These are phyloP conservation scores for Neogobius melanostomus DNA, from an alignment of 2,113 vertebrate species.

Conservation along the genomic window DNA sequence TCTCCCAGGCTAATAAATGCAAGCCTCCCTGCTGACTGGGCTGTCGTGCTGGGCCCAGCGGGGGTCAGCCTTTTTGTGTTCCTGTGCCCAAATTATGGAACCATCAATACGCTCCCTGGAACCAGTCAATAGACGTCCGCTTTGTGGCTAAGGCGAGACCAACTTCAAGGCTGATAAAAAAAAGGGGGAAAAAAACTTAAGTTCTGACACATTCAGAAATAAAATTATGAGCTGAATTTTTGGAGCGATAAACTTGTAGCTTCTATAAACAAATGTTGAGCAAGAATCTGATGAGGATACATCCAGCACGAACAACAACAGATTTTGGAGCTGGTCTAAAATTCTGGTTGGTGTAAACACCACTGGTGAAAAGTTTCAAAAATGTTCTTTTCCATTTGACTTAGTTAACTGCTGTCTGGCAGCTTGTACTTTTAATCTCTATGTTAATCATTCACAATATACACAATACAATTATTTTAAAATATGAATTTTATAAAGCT, in stretches of 20 bases:
- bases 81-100: constrained; percentile 84
- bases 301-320: constrained; percentile 12
- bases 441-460: background rate
- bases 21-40: constrained; percentile 81
- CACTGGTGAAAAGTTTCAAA: background rate
- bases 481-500: background rate
- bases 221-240: constrained; percentile 50
- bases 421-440: background rate
- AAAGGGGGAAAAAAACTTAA: constrained; percentile 22
- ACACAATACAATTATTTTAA: background rate
- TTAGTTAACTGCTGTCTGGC: background rate
- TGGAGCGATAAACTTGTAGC: constrained; percentile 17
- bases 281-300: constrained; percentile 1
- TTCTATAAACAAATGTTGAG: constrained; percentile 22
- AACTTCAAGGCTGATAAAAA: constrained; percentile 75
- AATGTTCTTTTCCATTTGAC: background rate
- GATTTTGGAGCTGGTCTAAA: constrained; percentile 7
- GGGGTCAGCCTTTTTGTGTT: constrained; percentile 80
- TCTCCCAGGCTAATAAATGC: constrained; percentile 84
- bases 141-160: constrained; percentile 77
- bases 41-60: constrained; percentile 81
- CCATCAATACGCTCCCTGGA: constrained; percentile 82
- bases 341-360: background rate
- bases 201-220: constrained; percentile 68
- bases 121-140: constrained; percentile 78